A percentile compares a stretch with the other conserved stretches of the same genome.
Evolutionary conservation across 2,113 vertebrate genomes (phyloP).

Genomic region (Hemiscyllium ocellatum): DNA sequence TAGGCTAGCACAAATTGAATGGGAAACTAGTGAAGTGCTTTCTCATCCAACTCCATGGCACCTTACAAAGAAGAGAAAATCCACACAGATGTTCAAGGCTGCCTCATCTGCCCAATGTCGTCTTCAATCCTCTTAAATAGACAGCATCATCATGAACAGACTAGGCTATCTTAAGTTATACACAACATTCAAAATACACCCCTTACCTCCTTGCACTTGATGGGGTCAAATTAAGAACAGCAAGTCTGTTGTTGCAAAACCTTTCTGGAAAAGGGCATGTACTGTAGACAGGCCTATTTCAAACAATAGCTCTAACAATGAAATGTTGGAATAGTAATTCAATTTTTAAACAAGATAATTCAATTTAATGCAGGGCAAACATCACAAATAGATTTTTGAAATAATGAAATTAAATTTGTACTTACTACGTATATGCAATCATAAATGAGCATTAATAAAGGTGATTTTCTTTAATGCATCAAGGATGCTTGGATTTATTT

Average conservation of each 20-base stretch:
- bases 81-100: too few relatives aligned
- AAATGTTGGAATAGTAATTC: neutral
- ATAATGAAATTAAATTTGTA: constrained; percentile 1
- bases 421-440: neutral
- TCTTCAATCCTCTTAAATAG: neutral
- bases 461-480: neutral
- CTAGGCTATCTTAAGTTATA: neutral
- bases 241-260: neutral
- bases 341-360: neutral
- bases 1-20: neutral
- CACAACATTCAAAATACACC: neutral
- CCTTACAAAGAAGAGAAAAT: neutral
- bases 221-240: neutral
- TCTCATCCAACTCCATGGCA: neutral
- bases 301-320: neutral
- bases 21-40: neutral
- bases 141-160: neutral
- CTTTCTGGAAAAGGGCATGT: too few relatives aligned
- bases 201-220: neutral
- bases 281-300: neutral
- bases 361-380: neutral
- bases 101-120: neutral
- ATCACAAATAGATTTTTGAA: neutral
- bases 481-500: neutral
- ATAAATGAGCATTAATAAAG: neutral